Conservation (phyloP, 2,797 vertebrate genomes). For the Notoglanidium macrostoma region DNA sequence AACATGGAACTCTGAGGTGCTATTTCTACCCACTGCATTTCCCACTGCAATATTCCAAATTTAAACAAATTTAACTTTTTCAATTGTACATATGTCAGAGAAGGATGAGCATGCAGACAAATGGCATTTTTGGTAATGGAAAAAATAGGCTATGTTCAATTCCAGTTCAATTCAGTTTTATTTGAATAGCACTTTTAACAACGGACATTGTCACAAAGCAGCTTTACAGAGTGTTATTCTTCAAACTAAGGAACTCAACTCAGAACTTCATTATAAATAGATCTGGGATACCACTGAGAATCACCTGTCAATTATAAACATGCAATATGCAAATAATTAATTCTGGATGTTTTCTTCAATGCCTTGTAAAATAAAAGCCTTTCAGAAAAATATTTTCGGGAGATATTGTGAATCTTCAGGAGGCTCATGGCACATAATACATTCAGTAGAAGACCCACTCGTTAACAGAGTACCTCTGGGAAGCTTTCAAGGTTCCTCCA, state of each 20-base stretch:
- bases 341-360: too few relatives aligned
- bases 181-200: too few relatives aligned
- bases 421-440: too few relatives aligned
- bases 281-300: background rate
- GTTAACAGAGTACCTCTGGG: too few relatives aligned
- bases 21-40: background rate
- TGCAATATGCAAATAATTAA: background rate
- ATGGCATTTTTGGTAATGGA: background rate
- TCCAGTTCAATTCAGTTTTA: too few relatives aligned
- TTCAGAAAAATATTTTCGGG: too few relatives aligned
- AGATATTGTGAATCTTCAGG: too few relatives aligned
- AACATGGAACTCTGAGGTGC: background rate
- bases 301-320: background rate
- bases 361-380: too few relatives aligned
- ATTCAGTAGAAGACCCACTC: too few relatives aligned
- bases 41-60: background rate
- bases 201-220: too few relatives aligned
- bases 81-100: background rate
- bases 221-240: background rate
- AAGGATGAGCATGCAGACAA: background rate
- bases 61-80: background rate
- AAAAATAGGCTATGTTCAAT: background rate
- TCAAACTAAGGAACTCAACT: background rate
- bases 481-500: too few relatives aligned
- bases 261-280: background rate